phyloP scores from a whole-genome alignment of 2,113 vertebrate genomes.

The Dipodomys stephensi region DNA sequence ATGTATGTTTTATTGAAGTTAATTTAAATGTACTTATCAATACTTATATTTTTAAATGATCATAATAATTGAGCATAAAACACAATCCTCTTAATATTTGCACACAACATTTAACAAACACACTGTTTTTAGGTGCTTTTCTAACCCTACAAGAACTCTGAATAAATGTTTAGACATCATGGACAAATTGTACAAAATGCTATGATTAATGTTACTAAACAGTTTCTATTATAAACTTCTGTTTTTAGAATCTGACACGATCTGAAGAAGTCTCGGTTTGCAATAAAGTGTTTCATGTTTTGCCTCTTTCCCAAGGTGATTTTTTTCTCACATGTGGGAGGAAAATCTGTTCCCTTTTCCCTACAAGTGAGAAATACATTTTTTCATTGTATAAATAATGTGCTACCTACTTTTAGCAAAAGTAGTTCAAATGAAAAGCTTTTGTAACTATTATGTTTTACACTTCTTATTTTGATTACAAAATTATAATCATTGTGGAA shows the following conservation, averaged over 20 bases:
- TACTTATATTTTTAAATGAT: background rate
- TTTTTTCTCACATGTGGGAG: conserved; percentile 82
- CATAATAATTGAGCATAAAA: background rate
- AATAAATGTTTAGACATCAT: conserved; percentile 81
- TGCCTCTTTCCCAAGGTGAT: conserved; percentile 81
- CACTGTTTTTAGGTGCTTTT: conserved; percentile 33
- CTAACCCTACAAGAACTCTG: conserved; percentile 60
- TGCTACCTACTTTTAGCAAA: conserved; percentile 66
- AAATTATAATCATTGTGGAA: conserved; percentile 24
- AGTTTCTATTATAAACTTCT: conserved; percentile 82
- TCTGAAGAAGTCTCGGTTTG: conserved; percentile 75
- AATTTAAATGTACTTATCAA: background rate
- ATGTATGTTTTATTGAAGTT: background rate
- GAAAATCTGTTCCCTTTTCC: conserved; percentile 79
- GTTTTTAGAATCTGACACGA: conserved; percentile 79
- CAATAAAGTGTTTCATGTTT: conserved; percentile 73
- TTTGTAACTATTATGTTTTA: conserved; percentile 40
- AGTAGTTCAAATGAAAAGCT: conserved; percentile 44
- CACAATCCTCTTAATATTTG: conserved; percentile 10
- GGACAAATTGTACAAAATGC: conserved; percentile 65
- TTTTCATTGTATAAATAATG: conserved; percentile 74
- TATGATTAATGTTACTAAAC: conserved; percentile 81
- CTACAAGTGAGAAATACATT: conserved; percentile 70
- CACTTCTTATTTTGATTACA: conserved; percentile 58
- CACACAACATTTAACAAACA: conserved; percentile 48